Evolutionary conservation across 2,888 invertebrate genomes (phyloP).

Genomic region (Embidobia sp.): DNA sequence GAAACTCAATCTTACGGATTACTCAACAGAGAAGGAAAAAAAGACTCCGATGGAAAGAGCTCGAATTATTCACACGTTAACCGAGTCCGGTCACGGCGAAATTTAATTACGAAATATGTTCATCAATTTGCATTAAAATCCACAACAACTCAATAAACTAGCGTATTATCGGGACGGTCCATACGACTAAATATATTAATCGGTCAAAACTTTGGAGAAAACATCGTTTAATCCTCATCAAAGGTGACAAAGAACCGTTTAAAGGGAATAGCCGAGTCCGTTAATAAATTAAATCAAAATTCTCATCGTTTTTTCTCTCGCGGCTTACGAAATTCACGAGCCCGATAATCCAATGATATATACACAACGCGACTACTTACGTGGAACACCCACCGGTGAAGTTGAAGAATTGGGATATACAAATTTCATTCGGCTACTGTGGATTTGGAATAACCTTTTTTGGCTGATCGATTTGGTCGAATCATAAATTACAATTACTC

Average conservation of each 20-base stretch:
- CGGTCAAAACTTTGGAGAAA: constrained; percentile 23
- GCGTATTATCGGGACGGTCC: constrained; percentile 12
- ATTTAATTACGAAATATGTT: constrained; percentile 32
- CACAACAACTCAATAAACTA: constrained; percentile 38
- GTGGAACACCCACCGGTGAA: constrained; percentile 43
- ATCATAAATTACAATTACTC: too few species aligned
- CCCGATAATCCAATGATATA: constrained; percentile 48
- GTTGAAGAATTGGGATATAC: constrained; percentile 41
- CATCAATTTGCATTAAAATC: constrained; percentile 33
- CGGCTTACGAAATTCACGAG: constrained; percentile 19
- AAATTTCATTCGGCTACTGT: constrained; percentile 50
- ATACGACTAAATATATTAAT: constrained; percentile 42
- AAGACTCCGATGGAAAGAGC: too few species aligned
- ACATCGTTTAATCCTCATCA: constrained; percentile 52
- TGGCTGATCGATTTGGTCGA: too few species aligned
- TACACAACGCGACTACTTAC: constrained; percentile 20
- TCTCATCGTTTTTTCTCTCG: not conserved
- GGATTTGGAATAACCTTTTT: not conserved
- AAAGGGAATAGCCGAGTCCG: constrained; percentile 40
- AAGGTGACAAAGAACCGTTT: constrained; percentile 43
- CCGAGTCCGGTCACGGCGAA: constrained; percentile 3
- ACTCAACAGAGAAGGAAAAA: too few species aligned
- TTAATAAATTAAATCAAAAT: constrained; percentile 25
- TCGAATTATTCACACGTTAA: not conserved
- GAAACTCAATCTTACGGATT: too few species aligned